phyloP scores from a whole-genome alignment of 2,797 vertebrate genomes.

The Arctocebus calabarensis region DNA sequence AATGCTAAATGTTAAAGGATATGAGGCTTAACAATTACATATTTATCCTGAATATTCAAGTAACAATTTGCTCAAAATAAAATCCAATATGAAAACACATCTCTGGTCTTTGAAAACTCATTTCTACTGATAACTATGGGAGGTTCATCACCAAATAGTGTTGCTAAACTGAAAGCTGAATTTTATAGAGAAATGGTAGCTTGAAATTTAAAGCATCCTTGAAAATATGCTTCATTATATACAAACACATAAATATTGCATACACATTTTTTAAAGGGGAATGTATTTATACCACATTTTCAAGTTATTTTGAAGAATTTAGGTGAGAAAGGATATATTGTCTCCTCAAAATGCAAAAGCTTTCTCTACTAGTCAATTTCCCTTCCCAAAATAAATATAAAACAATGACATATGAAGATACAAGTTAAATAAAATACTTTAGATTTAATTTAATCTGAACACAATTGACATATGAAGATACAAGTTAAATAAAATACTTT shows the following conservation, averaged over 20 bases:
- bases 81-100: background rate
- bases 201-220: slow-evolving; percentile 50
- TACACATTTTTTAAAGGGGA: background rate
- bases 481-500: slow-evolving; percentile 33
- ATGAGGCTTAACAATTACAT: slow-evolving; percentile 58
- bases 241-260: background rate
- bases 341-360: background rate
- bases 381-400: slow-evolving; percentile 6
- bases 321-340: background rate
- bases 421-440: slow-evolving; percentile 33
- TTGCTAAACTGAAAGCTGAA: background rate
- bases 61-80: slow-evolving; percentile 49
- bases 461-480: slow-evolving; percentile 18
- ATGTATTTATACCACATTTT: slow-evolving; percentile 4
- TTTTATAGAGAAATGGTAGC: background rate
- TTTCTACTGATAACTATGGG: slow-evolving; percentile 20
- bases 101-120: slow-evolving; percentile 43
- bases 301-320: slow-evolving; percentile 52
- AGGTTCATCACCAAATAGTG: background rate
- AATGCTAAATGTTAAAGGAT: slow-evolving; percentile 89
- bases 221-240: background rate
- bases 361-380: background rate
- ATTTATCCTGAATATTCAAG: slow-evolving; percentile 23
- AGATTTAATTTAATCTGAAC: slow-evolving; percentile 27
- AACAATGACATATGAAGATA: background rate